Evolutionary conservation across 2,113 vertebrate species (phyloP).

Genomic region (Oncorhynchus tshawytscha): DNA sequence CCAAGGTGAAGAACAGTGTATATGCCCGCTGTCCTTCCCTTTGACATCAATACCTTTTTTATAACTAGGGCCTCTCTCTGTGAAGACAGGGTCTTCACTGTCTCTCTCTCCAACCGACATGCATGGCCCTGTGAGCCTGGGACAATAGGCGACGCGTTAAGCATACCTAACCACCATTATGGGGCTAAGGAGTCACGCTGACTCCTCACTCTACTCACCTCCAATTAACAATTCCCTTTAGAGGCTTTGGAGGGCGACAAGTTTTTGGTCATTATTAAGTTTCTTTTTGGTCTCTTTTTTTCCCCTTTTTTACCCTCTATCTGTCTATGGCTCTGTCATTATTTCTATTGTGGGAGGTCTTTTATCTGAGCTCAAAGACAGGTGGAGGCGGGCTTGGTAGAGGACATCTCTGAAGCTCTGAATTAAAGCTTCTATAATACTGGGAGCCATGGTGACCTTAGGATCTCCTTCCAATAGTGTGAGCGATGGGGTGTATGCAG

Average conservation of each 20-base stretch:
- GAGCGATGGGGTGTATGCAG: conserved; percentile 27
- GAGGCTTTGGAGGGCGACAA: conserved; percentile 29
- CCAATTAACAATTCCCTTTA: conserved; percentile 25
- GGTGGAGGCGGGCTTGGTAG: conserved; percentile 19
- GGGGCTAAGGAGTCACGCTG: background rate
- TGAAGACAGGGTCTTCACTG: no score
- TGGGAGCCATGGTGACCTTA: conserved; percentile 58
- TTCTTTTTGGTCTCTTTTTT: background rate
- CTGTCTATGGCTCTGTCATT: conserved; percentile 18
- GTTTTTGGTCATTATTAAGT: conserved; percentile 40
- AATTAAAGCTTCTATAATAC: conserved; percentile 15
- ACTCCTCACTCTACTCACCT: conserved; percentile 42
- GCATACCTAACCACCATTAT: conserved; percentile 36
- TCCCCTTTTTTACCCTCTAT: background rate
- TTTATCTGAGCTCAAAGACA: conserved; percentile 67
- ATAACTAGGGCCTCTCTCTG: no score
- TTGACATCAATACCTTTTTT: no score
- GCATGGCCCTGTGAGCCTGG: no score
- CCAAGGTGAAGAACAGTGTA: no score
- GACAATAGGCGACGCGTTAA: background rate
- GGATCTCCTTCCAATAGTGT: conserved; percentile 34
- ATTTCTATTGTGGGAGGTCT: conserved; percentile 47
- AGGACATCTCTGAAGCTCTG: conserved; percentile 1
- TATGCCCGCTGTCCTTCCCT: no score
- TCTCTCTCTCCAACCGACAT: no score